Conservation (phyloP, 2,888 invertebrate genomes). For the Sarcophaga variegata region DNA sequence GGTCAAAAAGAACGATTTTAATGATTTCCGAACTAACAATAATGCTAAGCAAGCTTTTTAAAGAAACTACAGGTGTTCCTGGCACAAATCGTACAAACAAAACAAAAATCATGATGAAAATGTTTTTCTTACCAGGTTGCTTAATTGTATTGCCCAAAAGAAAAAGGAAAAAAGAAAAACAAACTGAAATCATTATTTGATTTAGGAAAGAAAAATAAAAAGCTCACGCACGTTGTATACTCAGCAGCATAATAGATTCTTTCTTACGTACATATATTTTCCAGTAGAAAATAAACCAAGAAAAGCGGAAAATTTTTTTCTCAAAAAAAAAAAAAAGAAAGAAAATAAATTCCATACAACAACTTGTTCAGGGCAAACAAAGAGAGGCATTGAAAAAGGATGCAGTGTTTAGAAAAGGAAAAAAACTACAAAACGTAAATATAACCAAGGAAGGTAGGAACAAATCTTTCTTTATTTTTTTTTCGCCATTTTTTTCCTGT, state of each 20-base stretch:
- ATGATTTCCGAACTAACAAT: too few species aligned
- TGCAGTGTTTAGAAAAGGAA: constrained; percentile 41
- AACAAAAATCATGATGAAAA: constrained; percentile 37
- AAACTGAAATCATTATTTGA: constrained; percentile 19
- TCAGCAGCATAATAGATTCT: constrained; percentile 50
- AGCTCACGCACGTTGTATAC: constrained; percentile 23
- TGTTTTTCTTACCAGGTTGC: constrained; percentile 10
- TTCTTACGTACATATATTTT: constrained; percentile 35
- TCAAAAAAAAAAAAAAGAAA: constrained; percentile 3
- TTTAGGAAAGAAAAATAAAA: constrained; percentile 18
- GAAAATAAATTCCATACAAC: neutral
- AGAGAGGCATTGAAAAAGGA: constrained; percentile 33
- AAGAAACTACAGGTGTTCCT: constrained; percentile 36
- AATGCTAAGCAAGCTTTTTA: neutral
- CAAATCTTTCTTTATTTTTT: constrained; percentile 15
- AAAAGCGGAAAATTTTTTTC: neutral
- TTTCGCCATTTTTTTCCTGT: constrained; percentile 28
- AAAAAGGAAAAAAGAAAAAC: neutral
- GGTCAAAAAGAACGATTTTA: too few species aligned
- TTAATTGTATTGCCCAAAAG: constrained; percentile 15
- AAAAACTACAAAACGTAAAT: constrained; percentile 33
- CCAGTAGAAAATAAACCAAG: neutral
- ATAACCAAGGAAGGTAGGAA: constrained; percentile 16
- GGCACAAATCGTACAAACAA: constrained; percentile 6
- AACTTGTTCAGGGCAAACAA: constrained; percentile 18